These are phyloP conservation scores for Muscicapa adusta DNA, from an alignment of 2,113 vertebrate species.

Conservation along the genomic window DNA sequence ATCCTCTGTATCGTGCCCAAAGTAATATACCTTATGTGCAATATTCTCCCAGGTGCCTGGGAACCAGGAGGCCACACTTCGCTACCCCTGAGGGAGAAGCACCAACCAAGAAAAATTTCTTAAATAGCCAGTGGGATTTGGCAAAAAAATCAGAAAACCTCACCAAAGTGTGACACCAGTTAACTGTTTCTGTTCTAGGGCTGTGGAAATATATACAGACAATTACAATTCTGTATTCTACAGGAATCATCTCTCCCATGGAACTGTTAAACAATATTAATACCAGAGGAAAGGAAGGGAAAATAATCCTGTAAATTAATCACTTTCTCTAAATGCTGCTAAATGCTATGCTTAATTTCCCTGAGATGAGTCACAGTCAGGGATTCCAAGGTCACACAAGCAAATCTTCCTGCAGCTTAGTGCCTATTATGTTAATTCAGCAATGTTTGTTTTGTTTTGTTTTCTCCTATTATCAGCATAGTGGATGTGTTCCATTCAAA, in stretches of 20 bases:
- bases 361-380: neutral
- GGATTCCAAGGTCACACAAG: constrained; percentile 4
- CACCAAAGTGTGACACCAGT: neutral
- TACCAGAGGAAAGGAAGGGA: neutral
- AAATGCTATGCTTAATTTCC: neutral
- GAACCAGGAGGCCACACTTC: neutral
- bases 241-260: neutral
- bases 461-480: constrained; percentile 13
- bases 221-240: neutral
- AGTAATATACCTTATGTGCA: neutral
- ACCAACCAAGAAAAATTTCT: neutral
- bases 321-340: neutral
- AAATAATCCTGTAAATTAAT: neutral
- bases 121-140: neutral
- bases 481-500: constrained; percentile 38
- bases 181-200: neutral
- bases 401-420: neutral
- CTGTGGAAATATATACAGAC: neutral
- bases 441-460: constrained; percentile 57
- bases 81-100: neutral
- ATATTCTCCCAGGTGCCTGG: neutral
- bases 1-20: neutral
- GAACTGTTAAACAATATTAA: neutral
- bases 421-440: constrained; percentile 20
- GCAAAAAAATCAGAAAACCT: neutral